These are phyloP conservation scores for Ypsolopha sequella DNA, from an alignment of 2,888 invertebrate genomes.

Conservation along the genomic window DNA sequence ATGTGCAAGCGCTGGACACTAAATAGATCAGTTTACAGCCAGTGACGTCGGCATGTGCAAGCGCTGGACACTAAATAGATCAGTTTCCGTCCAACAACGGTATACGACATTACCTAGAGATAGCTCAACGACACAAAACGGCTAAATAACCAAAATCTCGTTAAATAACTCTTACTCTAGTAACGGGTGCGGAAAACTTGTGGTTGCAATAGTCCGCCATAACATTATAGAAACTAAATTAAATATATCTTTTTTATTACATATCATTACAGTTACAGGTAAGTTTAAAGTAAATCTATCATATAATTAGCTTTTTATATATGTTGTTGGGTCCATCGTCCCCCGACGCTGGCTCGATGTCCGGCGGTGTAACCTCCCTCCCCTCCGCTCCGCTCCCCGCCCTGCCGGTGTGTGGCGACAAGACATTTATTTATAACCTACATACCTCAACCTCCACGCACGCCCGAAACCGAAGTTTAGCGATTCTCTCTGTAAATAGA, in stretches of 20 bases:
- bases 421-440: conserved; percentile 7
- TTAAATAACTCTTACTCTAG: conserved; percentile 20
- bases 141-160: conserved; percentile 21
- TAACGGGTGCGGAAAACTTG: background rate
- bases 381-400: background rate
- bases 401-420: too few relatives aligned
- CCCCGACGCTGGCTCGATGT: background rate
- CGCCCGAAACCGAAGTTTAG: conserved; percentile 22
- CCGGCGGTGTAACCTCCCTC: background rate
- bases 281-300: conserved; percentile 6
- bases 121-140: conserved; percentile 14
- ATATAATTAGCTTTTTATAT: conserved; percentile 4
- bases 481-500: conserved; percentile 27
- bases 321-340: background rate
- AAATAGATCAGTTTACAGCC: background rate
- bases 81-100: background rate
- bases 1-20: too few relatives aligned
- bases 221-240: conserved; percentile 5
- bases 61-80: too few relatives aligned
- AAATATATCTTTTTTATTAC: conserved; percentile 7
- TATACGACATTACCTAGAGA: background rate
- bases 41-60: background rate
- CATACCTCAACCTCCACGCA: conserved; percentile 29
- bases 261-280: conserved; percentile 8
- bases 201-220: conserved; percentile 1